Conservation (phyloP, 2,113 vertebrate species). For the Hoplias malabaricus region DNA sequence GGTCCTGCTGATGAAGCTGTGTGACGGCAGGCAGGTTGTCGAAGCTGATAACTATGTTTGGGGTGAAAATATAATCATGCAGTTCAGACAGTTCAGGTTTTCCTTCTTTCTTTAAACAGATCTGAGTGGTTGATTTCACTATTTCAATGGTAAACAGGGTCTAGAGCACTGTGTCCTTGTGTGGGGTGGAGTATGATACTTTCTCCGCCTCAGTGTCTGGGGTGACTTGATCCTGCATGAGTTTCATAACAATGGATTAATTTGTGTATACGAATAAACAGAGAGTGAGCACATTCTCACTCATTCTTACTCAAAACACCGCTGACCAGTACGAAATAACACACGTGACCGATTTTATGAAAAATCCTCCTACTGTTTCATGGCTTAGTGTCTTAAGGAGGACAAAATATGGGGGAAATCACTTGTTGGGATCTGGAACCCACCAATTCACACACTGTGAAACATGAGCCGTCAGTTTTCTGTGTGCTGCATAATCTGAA, state of each 20-base stretch:
- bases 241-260: constrained; percentile 62
- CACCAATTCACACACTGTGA: too few relatives aligned
- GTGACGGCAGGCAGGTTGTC: neutral
- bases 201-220: neutral
- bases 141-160: neutral
- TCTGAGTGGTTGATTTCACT: neutral
- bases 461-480: too few relatives aligned
- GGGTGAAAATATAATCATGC: constrained; percentile 23
- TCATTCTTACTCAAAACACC: neutral
- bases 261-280: neutral
- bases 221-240: constrained; percentile 56
- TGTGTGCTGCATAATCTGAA: too few relatives aligned
- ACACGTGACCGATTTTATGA: neutral
- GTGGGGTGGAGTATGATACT: neutral
- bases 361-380: neutral
- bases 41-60: constrained; percentile 26
- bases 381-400: too few relatives aligned
- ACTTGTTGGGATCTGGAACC: too few relatives aligned
- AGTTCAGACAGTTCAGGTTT: neutral
- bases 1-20: too few relatives aligned
- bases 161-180: neutral
- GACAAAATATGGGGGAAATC: too few relatives aligned
- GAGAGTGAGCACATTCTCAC: neutral
- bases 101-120: too few relatives aligned
- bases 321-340: neutral